phyloP scores from a whole-genome alignment of 2,797 vertebrate genomes.

The Hozukius guyotensis region DNA sequence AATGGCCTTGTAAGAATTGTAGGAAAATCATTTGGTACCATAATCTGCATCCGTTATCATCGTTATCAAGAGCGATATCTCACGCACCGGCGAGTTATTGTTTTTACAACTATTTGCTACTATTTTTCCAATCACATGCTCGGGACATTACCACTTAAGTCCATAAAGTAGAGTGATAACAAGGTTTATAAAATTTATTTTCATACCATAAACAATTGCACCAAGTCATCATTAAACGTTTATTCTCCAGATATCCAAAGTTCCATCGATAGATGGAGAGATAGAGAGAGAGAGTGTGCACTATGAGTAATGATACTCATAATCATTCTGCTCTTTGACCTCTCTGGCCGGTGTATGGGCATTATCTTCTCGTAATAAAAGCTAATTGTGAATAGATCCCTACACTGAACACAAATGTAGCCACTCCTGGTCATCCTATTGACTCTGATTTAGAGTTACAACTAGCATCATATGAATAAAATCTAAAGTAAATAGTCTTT shows the following conservation, averaged over 20 bases:
- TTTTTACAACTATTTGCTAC: not conserved
- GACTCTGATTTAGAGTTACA: not conserved
- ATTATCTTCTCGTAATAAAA: not conserved
- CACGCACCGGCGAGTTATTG: not conserved
- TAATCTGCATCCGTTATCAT: not conserved
- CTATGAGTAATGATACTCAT: not conserved
- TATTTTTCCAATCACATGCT: not conserved
- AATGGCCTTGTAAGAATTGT: not conserved
- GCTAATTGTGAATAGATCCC: not conserved
- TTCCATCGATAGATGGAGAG: not conserved
- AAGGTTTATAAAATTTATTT: not conserved
- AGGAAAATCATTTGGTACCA: not conserved
- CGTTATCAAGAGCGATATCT: not conserved
- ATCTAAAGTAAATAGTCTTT: not conserved
- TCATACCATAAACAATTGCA: not conserved
- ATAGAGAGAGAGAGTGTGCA: not conserved
- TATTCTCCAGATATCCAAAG: not conserved
- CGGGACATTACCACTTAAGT: not conserved
- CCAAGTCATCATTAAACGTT: not conserved
- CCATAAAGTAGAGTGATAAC: not conserved
- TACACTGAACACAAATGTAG: not conserved
- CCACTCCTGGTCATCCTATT: not conserved
- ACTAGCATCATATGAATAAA: not conserved
- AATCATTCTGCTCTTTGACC: slow-evolving; percentile 27
- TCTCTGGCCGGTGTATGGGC: not conserved